phyloP scores from a whole-genome alignment of 2,113 vertebrate genomes.

The Gulo gulo region DNA sequence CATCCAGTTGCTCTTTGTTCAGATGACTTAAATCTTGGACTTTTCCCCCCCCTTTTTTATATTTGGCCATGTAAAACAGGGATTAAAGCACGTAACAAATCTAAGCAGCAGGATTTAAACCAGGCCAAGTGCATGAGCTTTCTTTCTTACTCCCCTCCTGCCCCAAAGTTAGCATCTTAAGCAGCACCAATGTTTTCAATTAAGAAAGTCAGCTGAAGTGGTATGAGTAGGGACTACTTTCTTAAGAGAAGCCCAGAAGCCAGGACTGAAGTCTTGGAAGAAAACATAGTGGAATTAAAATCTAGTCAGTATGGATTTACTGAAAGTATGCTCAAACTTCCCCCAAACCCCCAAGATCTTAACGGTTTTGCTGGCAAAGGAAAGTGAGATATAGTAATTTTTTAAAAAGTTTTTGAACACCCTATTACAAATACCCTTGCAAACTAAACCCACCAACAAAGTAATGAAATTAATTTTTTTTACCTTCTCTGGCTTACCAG shows the following conservation, averaged over 20 bases:
- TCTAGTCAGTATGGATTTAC: slow-evolving; percentile 35
- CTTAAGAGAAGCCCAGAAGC: slow-evolving; percentile 40
- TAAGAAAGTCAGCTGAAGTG: slow-evolving; percentile 50
- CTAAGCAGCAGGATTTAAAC: slow-evolving; percentile 57
- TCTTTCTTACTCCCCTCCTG: background rate
- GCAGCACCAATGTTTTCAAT: slow-evolving; percentile 50
- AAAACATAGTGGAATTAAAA: slow-evolving; percentile 46
- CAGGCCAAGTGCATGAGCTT: slow-evolving; percentile 25
- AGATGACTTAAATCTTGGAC: slow-evolving; percentile 48
- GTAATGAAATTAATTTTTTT: background rate
- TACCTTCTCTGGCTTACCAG: background rate
- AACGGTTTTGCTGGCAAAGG: background rate
- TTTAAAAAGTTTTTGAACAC: background rate
- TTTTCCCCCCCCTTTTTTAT: background rate
- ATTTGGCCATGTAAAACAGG: slow-evolving; percentile 43
- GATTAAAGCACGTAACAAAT: slow-evolving; percentile 57
- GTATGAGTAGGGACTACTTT: slow-evolving; percentile 24
- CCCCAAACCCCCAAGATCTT: background rate
- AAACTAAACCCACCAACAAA: background rate
- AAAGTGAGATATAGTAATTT: background rate
- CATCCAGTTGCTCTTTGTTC: slow-evolving; percentile 26
- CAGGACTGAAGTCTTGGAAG: slow-evolving; percentile 13
- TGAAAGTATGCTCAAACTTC: slow-evolving; percentile 30
- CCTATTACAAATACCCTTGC: background rate
- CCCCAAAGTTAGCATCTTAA: slow-evolving; percentile 41